Conservation (phyloP, 2,797 vertebrate genomes). For the Acestrorhynchus altus region DNA sequence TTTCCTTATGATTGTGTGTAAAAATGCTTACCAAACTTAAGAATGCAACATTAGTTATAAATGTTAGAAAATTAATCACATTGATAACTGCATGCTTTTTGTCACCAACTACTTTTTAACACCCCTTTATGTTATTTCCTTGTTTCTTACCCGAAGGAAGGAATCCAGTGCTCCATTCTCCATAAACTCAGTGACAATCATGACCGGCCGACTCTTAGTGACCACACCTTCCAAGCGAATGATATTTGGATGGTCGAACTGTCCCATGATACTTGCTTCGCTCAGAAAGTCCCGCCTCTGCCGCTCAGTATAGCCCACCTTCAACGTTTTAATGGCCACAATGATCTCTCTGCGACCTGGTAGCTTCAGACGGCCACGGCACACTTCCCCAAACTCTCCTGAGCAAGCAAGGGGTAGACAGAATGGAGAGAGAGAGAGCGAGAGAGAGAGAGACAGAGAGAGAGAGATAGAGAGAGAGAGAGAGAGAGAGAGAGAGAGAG, state of each 20-base stretch:
- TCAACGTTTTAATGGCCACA: conserved; percentile 97
- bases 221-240: conserved; percentile 97
- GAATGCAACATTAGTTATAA: too few relatives aligned
- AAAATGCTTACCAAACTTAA: too few relatives aligned
- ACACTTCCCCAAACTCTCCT: conserved; percentile 99
- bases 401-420: conserved; percentile 65
- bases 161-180: conserved; percentile 97
- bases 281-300: conserved; percentile 96
- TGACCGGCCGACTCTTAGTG: conserved; percentile 96
- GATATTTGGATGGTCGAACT: conserved; percentile 98
- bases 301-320: conserved; percentile 95
- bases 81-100: too few relatives aligned
- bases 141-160: conserved; percentile 89
- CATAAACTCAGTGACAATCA: conserved; percentile 99
- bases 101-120: too few relatives aligned
- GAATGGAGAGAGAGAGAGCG: conserved; percentile 61
- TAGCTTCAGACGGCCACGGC: conserved; percentile 94
- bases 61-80: too few relatives aligned
- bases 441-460: conserved; percentile 63
- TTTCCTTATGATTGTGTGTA: too few relatives aligned
- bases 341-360: conserved; percentile 96
- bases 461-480: conserved; percentile 61
- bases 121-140: too few relatives aligned
- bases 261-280: conserved; percentile 98
- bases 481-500: conserved; percentile 64